Conservation (phyloP, 2,888 invertebrate genomes). For the Mayetiola destructor region DNA sequence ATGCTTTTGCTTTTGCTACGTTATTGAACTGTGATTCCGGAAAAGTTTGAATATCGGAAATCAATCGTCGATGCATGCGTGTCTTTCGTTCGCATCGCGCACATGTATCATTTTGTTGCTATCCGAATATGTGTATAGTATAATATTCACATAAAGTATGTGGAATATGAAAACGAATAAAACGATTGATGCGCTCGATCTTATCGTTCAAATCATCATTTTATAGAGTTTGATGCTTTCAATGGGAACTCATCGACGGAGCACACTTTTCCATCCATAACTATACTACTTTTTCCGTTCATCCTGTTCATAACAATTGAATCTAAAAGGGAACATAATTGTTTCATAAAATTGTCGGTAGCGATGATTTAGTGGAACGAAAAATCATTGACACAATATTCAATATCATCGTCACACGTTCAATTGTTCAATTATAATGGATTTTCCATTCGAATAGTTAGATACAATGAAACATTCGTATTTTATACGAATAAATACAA, state of each 20-base stretch:
- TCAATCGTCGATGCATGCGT: neutral
- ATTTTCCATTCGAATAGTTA: neutral
- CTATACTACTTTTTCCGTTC: neutral
- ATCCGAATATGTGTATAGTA: neutral
- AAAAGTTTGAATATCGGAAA: constrained; percentile 12
- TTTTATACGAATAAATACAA: too few species aligned
- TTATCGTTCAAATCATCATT: neutral
- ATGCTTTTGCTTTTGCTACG: neutral
- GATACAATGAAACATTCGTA: too few species aligned
- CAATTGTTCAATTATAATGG: neutral
- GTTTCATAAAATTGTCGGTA: neutral
- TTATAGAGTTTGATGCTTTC: too few species aligned
- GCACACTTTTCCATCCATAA: constrained; percentile 7
- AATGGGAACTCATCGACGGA: too few species aligned
- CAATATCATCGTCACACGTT: neutral
- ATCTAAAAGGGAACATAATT: neutral
- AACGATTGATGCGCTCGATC: neutral
- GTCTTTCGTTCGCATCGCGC: neutral
- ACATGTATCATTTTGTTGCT: neutral
- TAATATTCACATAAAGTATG: too few species aligned
- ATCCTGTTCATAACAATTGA: neutral
- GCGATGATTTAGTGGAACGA: constrained; percentile 7
- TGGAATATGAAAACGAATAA: too few species aligned
- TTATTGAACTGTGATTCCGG: constrained; percentile 12
- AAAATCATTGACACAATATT: too few species aligned